Conservation (phyloP, 2,113 vertebrate genomes). For the Eubucco bourcierii region DNA sequence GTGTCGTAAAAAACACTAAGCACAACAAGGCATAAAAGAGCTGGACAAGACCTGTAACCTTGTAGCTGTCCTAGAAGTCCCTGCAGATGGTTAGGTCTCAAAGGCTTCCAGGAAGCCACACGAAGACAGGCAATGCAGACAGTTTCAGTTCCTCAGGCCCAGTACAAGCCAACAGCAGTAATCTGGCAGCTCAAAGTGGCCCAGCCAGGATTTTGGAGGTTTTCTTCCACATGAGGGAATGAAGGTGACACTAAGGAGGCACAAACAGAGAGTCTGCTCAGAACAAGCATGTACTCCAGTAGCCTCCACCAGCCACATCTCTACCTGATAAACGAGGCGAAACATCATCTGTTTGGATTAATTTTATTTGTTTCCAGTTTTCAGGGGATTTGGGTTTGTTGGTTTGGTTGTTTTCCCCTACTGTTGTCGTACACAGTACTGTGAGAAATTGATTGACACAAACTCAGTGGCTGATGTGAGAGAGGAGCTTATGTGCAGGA, state of each 20-base stretch:
- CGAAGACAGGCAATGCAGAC: background rate
- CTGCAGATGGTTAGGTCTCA: background rate
- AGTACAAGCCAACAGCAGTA: background rate
- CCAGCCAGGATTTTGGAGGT: background rate
- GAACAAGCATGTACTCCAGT: fast-evolving
- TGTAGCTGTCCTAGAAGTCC: background rate
- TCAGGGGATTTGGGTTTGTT: background rate
- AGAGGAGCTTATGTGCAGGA: background rate
- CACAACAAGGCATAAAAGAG: background rate
- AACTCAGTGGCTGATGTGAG: background rate
- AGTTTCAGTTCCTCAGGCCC: background rate
- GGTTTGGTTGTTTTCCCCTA: background rate
- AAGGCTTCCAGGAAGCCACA: background rate
- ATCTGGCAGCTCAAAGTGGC: background rate
- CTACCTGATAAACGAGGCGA: background rate
- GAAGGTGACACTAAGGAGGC: background rate
- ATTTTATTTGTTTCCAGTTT: background rate
- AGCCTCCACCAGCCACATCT: background rate
- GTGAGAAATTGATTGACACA: background rate
- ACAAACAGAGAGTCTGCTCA: background rate
- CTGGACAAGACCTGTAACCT: background rate
- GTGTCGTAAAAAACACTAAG: background rate
- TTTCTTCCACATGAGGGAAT: background rate
- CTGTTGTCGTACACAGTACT: background rate
- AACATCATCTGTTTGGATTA: background rate